phyloP scores from a whole-genome alignment of 2,113 vertebrate species.

The Stegostoma tigrinum region DNA sequence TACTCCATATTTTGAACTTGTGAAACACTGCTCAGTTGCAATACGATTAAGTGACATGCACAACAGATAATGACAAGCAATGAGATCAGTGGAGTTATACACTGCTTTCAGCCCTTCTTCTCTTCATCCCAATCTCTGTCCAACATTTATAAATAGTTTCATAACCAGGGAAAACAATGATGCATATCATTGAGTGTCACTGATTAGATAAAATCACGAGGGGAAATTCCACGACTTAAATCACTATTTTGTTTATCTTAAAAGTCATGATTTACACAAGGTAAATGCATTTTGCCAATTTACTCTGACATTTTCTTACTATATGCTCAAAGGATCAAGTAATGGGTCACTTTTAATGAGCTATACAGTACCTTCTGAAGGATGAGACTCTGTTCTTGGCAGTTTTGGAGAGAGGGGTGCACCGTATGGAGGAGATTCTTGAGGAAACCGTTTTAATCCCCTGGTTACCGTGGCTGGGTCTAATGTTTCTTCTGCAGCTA shows the following conservation, averaged over 20 bases:
- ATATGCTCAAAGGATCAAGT: background rate
- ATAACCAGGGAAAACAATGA: background rate
- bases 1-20: no score
- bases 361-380: conserved; percentile 72
- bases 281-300: background rate
- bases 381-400: conserved; percentile 64
- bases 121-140: background rate
- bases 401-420: conserved; percentile 77
- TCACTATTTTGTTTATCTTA: background rate
- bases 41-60: background rate
- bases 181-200: background rate
- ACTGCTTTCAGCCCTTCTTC: background rate
- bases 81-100: background rate
- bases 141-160: background rate
- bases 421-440: conserved; percentile 66
- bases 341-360: background rate
- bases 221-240: background rate
- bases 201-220: background rate
- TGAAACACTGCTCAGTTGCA: background rate
- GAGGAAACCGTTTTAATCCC: conserved; percentile 66
- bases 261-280: background rate
- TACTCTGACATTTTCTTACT: background rate
- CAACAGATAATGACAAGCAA: background rate
- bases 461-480: conserved; percentile 60
- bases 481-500: conserved; percentile 73